Conservation (phyloP, 2,888 invertebrate genomes). For the Tenodera sinensis region DNA sequence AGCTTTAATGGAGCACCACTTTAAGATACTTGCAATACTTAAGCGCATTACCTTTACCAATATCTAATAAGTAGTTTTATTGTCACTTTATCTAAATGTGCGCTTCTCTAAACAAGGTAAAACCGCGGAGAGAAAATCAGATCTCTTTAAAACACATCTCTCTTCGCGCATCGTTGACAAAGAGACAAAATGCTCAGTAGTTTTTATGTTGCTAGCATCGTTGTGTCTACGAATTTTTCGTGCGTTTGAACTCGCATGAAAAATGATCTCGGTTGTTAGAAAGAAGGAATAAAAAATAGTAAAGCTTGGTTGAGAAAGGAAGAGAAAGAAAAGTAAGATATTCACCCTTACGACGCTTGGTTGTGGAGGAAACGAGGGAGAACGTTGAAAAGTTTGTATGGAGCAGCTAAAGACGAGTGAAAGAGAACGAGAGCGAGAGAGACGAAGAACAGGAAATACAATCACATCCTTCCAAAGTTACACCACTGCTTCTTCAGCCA, state of each 20-base stretch:
- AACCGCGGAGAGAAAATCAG: not conserved
- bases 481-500: not conserved
- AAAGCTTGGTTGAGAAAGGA: not conserved
- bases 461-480: slow-evolving; percentile 10
- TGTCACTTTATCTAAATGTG: too few relatives aligned
- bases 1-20: too few relatives aligned
- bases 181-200: not conserved
- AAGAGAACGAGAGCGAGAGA: not conserved
- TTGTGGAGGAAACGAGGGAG: not conserved
- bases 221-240: not conserved
- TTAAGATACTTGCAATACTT: too few relatives aligned
- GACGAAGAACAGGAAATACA: not conserved
- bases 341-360: not conserved
- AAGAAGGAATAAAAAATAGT: not conserved
- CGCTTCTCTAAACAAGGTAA: not conserved
- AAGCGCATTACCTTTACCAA: too few relatives aligned
- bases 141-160: not conserved
- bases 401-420: not conserved
- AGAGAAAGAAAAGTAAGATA: not conserved
- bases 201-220: not conserved
- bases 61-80: too few relatives aligned
- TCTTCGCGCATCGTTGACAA: not conserved
- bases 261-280: not conserved
- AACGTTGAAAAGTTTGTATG: not conserved
- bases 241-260: not conserved